These are phyloP conservation scores for Zaprionus gabonicus DNA, from an alignment of 1,140 invertebrate genomes.

Conservation along the genomic window DNA sequence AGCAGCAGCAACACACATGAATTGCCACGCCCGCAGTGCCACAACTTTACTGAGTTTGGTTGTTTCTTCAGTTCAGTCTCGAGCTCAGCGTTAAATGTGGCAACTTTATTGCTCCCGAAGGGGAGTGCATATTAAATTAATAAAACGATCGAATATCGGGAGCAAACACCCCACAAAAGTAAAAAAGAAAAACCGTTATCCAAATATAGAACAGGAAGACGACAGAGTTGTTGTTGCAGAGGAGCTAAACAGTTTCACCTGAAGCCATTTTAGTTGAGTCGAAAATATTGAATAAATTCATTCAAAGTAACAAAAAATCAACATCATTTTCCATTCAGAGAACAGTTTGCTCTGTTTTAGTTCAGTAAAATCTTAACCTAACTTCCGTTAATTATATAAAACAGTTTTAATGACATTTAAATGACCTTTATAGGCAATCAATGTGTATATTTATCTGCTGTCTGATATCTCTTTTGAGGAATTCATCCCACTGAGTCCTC, in stretches of 20 bases:
- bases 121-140: slow-evolving; percentile 80
- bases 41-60: slow-evolving; percentile 1
- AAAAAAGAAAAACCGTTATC: slow-evolving; percentile 6
- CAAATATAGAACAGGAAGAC: background rate
- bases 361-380: background rate
- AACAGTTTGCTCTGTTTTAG: background rate
- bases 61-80: slow-evolving; percentile 15
- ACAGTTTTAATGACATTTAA: background rate
- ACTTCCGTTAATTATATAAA: no score
- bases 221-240: background rate
- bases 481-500: background rate
- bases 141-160: slow-evolving; percentile 53
- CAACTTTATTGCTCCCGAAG: slow-evolving; percentile 77
- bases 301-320: no score
- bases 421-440: background rate
- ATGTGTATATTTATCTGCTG: background rate
- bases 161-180: background rate
- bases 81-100: slow-evolving; percentile 73
- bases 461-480: background rate
- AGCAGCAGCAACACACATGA: slow-evolving; percentile 7
- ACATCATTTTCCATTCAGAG: no score
- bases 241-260: background rate
- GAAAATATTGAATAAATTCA: no score
- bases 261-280: no score
- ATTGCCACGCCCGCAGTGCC: slow-evolving; percentile 47